phyloP scores from a whole-genome alignment of 1,140 invertebrate species.

The Aphidius gifuensis region DNA sequence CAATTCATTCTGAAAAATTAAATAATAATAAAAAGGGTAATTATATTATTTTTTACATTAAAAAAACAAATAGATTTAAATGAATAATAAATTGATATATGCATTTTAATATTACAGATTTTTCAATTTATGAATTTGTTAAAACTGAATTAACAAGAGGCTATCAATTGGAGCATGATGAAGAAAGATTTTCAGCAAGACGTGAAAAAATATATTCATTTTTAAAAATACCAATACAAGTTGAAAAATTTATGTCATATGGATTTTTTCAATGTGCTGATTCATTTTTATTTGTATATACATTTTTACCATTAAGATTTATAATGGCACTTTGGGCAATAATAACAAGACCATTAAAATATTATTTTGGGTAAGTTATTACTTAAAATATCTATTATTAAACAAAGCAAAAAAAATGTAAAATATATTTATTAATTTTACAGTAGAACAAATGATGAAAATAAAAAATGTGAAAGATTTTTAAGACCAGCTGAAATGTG shows the following conservation, averaged over 20 bases:
- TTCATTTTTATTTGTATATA: slow-evolving; percentile 96
- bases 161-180: slow-evolving; percentile 89
- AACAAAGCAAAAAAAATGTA: slow-evolving; percentile 12
- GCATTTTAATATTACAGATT: slow-evolving; percentile 29
- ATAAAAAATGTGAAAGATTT: slow-evolving; percentile 45
- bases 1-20: slow-evolving; percentile 6
- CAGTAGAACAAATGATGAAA: slow-evolving; percentile 34
- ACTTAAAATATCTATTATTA: slow-evolving; percentile 1
- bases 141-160: slow-evolving; percentile 85
- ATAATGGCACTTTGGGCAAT: slow-evolving; percentile 80
- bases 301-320: slow-evolving; percentile 93
- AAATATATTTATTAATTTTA: slow-evolving; percentile 19
- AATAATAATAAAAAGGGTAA: slow-evolving; percentile 26
- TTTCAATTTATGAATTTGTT: slow-evolving; percentile 72
- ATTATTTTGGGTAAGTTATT: slow-evolving; percentile 67
- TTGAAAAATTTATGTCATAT: slow-evolving; percentile 92
- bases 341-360: slow-evolving; percentile 66
- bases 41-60: neutral
- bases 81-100: slow-evolving; percentile 10
- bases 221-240: slow-evolving; percentile 90
- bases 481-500: slow-evolving; percentile 92
- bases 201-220: slow-evolving; percentile 96
- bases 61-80: slow-evolving; percentile 10
- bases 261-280: slow-evolving; percentile 98
- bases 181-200: slow-evolving; percentile 88